phyloP scores from a whole-genome alignment of 2,113 vertebrate species.

The Oreochromis niloticus region DNA sequence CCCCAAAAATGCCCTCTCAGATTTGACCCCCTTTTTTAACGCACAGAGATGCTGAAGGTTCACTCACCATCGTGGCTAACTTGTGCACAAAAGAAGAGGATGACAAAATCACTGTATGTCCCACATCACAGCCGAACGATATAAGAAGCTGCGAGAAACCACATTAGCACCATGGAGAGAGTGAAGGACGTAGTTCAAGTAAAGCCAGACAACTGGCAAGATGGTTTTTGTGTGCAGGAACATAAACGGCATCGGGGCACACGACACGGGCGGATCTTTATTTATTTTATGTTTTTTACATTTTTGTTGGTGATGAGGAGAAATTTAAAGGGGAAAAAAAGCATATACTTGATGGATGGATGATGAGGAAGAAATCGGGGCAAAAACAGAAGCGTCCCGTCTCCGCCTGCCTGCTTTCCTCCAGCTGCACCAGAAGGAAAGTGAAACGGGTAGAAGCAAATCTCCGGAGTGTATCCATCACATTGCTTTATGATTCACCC shows the following conservation, averaged over 20 bases:
- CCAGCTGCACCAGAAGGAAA: conserved; percentile 27
- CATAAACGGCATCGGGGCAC: not conserved
- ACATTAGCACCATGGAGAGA: conserved; percentile 57
- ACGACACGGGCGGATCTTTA: not conserved
- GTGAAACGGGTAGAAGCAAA: conserved; percentile 37
- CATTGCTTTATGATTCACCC: conserved; percentile 36
- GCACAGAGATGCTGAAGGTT: not conserved
- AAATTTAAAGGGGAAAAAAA: not conserved
- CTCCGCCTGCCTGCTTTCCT: not conserved
- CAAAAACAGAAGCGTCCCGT: not conserved
- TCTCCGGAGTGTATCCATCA: conserved; percentile 67
- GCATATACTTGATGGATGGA: not conserved
- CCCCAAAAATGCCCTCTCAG: not conserved
- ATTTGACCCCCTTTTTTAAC: not conserved
- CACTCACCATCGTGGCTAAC: not conserved
- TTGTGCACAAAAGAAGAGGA: not conserved
- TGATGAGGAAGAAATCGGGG: not conserved
- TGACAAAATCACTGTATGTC: not conserved
- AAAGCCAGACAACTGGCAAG: conserved; percentile 28
- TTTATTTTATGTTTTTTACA: not conserved
- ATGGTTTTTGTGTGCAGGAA: conserved; percentile 25
- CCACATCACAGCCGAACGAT: not conserved
- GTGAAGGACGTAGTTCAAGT: conserved; percentile 37
- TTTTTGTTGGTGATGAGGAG: not conserved
- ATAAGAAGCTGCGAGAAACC: conserved; percentile 24